These are phyloP conservation scores for Neosilurus hyrtlii DNA, from an alignment of 2,797 vertebrate species.

Conservation along the genomic window DNA sequence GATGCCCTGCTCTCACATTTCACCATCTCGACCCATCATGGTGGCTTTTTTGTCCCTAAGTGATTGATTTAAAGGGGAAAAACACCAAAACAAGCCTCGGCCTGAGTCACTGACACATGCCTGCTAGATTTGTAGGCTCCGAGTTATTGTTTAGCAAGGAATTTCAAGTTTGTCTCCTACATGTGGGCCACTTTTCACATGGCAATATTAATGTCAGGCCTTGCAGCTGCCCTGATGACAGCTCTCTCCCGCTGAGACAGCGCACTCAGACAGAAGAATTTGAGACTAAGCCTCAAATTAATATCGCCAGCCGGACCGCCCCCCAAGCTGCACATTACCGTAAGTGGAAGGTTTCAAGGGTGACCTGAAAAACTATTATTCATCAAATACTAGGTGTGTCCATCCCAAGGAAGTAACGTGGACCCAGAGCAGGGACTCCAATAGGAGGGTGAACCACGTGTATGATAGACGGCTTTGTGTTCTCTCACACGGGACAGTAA, in stretches of 20 bases:
- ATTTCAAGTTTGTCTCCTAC: conserved; percentile 76
- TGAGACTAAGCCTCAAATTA: conserved; percentile 60
- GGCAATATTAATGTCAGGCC: conserved; percentile 64
- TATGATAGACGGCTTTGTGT: not conserved
- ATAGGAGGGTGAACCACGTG: conserved; percentile 34
- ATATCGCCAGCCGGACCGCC: conserved; percentile 52
- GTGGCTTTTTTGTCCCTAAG: conserved; percentile 12
- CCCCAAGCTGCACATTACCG: conserved; percentile 56
- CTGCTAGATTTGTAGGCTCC: conserved; percentile 71
- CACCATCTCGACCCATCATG: conserved; percentile 48
- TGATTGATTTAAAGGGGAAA: conserved; percentile 15
- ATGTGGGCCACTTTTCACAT: conserved; percentile 75
- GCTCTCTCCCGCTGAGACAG: conserved; percentile 37
- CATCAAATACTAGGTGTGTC: conserved; percentile 56
- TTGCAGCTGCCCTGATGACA: conserved; percentile 59
- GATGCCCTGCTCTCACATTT: conserved; percentile 61
- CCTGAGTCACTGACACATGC: conserved; percentile 66
- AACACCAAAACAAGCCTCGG: conserved; percentile 48
- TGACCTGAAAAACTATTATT: conserved; percentile 61
- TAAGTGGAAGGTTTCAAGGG: conserved; percentile 63
- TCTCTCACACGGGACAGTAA: not conserved
- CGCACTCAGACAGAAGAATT: conserved; percentile 54
- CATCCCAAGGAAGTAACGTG: conserved; percentile 52
- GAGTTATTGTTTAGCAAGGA: conserved; percentile 67
- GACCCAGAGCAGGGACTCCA: conserved; percentile 49